Evolutionary conservation across 2,888 invertebrate genomes (phyloP).

Genomic region (Hetaerina titia): DNA sequence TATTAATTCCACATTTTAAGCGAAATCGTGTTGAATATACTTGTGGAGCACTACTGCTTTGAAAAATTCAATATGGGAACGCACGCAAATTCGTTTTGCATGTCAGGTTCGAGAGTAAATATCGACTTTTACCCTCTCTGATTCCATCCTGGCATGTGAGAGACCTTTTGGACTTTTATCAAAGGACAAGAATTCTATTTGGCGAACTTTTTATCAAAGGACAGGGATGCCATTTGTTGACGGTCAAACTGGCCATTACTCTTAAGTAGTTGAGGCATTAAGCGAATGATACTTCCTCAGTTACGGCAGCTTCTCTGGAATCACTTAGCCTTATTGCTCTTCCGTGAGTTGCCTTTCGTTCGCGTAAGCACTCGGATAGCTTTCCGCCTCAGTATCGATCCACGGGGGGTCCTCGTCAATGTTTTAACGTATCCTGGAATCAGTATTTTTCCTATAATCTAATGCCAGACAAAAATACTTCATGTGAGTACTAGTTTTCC

Average conservation of each 20-base stretch:
- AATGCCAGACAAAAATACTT: neutral
- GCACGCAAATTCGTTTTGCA: too few relatives aligned
- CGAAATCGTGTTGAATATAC: too few relatives aligned
- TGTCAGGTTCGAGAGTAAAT: too few relatives aligned
- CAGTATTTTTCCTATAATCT: neutral
- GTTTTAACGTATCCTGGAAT: neutral
- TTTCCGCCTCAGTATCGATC: neutral
- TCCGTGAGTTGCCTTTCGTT: slow-evolving; percentile 1
- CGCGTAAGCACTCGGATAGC: neutral
- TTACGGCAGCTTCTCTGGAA: neutral
- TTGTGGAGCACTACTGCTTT: too few relatives aligned
- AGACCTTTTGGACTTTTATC: neutral
- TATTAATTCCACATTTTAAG: too few relatives aligned
- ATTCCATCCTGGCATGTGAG: too few relatives aligned
- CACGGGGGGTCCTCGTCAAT: neutral
- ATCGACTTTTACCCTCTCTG: too few relatives aligned
- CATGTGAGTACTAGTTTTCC: too few relatives aligned
- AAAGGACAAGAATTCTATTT: neutral
- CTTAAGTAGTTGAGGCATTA: neutral
- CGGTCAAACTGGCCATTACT: slow-evolving; percentile 2
- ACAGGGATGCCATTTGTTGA: neutral
- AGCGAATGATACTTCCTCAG: slow-evolving; percentile 2
- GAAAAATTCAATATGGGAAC: too few relatives aligned
- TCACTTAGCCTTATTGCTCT: slow-evolving; percentile 10
- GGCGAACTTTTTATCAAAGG: neutral